Base-by-base conservation (phyloP, 2,113 vertebrate genomes). In the Terrapene triunguis region DNA sequence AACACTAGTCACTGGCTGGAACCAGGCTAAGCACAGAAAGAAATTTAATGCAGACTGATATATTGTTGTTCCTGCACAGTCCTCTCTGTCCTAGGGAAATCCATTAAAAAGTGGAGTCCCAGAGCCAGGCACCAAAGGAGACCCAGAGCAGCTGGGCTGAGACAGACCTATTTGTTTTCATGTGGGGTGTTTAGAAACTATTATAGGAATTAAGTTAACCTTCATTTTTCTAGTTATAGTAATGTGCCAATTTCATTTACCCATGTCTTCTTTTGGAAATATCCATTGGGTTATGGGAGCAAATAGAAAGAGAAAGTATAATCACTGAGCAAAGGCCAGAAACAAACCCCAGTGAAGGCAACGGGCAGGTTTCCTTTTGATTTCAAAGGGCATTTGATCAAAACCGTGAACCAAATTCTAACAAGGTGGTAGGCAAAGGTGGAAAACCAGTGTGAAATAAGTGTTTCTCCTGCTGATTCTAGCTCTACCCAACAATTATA, bases 251-350 rank as follows among this genome's bases (percentile, higher is more conserved):
- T 80, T 82, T 25, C 9, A 48, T 84, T 76, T 93, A 8, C 16
- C 51, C 53, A 35, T 69, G 88, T 54, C 6, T 69, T 92, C 62
- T 59, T 92, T 65, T 80, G 57, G 82, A 51, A 93, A 78, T 35
- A 89, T 10, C 11, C 51, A 92, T 76, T 10, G 54, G 1, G 1
- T 27, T 83, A 85, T 87, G 14, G 11, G 59, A 29, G 47, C 1
- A 29, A 83, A 83, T 12, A n/a, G 14, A 17, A 72, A 42, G 85
- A 57, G n/a, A 2, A 10, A 85, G 2, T 54, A 84, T 72, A 9
- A 72, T 72, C 65, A 1, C 32, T 72, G 16, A 72, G 8, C n/a
- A 10, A 72, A 21, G 65, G n/a, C 17, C 19, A 38, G 65, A 21
- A 38, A 72, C n/a, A 72, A 72, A 72, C 17, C 65, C 35, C 35